Evolutionary conservation across 2,113 vertebrate species (phyloP), one percentile per base, ranked within the genome.

Genomic region (Cyanistes caeruleus): DNA sequence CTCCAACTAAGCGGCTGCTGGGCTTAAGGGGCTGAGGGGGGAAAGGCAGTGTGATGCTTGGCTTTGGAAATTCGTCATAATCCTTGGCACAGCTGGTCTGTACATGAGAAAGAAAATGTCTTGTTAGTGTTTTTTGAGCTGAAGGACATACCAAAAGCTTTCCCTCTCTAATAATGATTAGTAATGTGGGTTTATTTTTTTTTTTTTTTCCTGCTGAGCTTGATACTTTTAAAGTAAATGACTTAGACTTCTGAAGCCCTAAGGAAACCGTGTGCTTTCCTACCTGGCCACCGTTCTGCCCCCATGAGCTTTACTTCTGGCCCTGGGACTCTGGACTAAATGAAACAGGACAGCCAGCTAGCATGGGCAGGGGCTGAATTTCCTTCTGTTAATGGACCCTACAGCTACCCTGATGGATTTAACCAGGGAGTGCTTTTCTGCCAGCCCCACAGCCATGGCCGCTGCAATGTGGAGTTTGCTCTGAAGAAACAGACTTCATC

Each of bases 151-250:
- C 59, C 41, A 62, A 51, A 89, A 78, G 31, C 19, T 75, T 75
- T 87, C 18, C 43, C 6, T 51, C 46, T 73, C 64, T 68, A 69
- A 77, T 73, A 59, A 44, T 23, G 5, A 13, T 87, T 37, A 41
- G 11, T 48, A 52, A 58, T 14, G 28, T 14, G 30, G 1, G 8
- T 0, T 6, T 1, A 0, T 6, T 1, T 21, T 73, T 52, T 84
- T 39, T 69, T 1, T 21, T 73, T 52, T 84, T 44, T 69, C 41
- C 55, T 82, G 68, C 73, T 75, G 56, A 91, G 52, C 44, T 85
- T 58, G 63, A 21, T 64, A 13, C n/a, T 83, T 88, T 13, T 65
- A 28, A 58, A 52, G 41, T 35, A 27, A 63, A 51, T 74, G 44
- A 7, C 24, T 41, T 52, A 49, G 53, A 18, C 24, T 46, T 58